phyloP scores from a whole-genome alignment of 2,888 invertebrate genomes.

The Anthrax anthrax region DNA sequence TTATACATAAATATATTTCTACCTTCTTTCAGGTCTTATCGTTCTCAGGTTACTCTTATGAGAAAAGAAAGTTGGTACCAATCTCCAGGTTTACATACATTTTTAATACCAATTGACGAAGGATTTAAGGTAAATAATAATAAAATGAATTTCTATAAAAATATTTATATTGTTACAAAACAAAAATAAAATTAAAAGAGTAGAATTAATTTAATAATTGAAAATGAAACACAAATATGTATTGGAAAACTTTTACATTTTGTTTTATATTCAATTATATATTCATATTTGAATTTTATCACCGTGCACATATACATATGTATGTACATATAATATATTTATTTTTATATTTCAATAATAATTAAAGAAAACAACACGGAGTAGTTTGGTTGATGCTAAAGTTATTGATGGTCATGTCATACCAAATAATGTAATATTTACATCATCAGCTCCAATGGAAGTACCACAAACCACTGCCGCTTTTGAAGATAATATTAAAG shows the following conservation, averaged over 20 bases:
- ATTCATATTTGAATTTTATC: too few relatives aligned
- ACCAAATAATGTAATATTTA: constrained; percentile 73
- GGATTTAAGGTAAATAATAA: constrained; percentile 51
- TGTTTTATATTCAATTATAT: too few relatives aligned
- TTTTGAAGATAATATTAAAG: constrained; percentile 69
- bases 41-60: constrained; percentile 57
- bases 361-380: constrained; percentile 47
- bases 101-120: constrained; percentile 81
- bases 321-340: too few relatives aligned
- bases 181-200: too few relatives aligned
- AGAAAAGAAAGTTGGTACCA: constrained; percentile 62
- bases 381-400: constrained; percentile 63
- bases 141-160: too few relatives aligned
- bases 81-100: constrained; percentile 68
- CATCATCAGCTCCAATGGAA: constrained; percentile 60
- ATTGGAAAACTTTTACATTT: too few relatives aligned
- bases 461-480: constrained; percentile 66
- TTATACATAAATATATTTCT: too few relatives aligned
- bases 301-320: too few relatives aligned
- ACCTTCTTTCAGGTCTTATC: constrained; percentile 56
- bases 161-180: too few relatives aligned
- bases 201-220: too few relatives aligned
- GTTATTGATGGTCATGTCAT: constrained; percentile 85
- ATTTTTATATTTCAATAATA: too few relatives aligned
- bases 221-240: too few relatives aligned